These are phyloP conservation scores for Drosophila imparisetae DNA, from an alignment of 2,888 invertebrate species.

Conservation along the genomic window DNA sequence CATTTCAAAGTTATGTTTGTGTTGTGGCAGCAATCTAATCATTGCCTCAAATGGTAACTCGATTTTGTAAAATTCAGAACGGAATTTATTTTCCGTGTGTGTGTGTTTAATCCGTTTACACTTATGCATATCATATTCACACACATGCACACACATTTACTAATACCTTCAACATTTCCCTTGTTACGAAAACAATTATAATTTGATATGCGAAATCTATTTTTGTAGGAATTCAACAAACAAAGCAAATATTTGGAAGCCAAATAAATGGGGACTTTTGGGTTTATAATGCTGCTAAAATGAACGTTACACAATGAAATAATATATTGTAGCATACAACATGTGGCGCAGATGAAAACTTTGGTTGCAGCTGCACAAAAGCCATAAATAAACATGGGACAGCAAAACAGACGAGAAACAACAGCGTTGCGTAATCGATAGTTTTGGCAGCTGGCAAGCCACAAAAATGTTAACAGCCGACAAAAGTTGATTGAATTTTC, in stretches of 20 bases:
- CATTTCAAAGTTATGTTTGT: background rate
- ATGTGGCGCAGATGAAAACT: slow-evolving; percentile 22
- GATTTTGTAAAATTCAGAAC: background rate
- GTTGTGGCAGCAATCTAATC: background rate
- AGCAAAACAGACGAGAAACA: slow-evolving; percentile 7
- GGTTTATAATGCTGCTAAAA: background rate
- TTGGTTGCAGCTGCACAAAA: slow-evolving; percentile 37
- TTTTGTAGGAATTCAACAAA: background rate
- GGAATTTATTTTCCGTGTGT: background rate
- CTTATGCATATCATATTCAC: background rate
- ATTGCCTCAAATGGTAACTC: background rate
- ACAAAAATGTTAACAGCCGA: slow-evolving; percentile 48
- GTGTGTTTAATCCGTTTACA: background rate
- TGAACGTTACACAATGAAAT: background rate
- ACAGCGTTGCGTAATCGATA: slow-evolving; percentile 43
- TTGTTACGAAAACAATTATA: background rate
- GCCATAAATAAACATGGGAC: slow-evolving; percentile 36
- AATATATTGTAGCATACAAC: slow-evolving; percentile 33
- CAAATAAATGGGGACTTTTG: background rate
- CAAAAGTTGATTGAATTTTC: slow-evolving; percentile 62
- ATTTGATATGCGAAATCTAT: background rate
- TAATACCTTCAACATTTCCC: background rate
- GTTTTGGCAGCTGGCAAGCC: slow-evolving; percentile 37
- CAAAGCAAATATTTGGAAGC: background rate
- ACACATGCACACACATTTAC: too few species aligned